These are phyloP conservation scores for Ornithoptera priamus DNA, from an alignment of 2,888 invertebrate genomes.

Conservation along the genomic window DNA sequence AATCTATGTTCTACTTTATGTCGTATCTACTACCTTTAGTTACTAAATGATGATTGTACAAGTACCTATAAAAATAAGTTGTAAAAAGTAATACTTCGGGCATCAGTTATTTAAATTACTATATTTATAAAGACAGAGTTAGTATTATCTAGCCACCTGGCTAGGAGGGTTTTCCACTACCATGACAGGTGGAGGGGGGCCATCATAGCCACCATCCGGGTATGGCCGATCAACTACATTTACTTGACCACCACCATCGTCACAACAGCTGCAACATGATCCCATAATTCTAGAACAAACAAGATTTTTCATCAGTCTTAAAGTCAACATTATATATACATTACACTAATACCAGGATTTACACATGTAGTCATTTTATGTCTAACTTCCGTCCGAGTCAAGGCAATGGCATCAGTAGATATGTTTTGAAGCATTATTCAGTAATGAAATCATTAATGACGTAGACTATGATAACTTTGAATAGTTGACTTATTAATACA, in stretches of 20 bases:
- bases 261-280: slow-evolving; percentile 47
- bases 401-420: too few relatives aligned
- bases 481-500: too few relatives aligned
- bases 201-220: slow-evolving; percentile 18
- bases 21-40: not conserved
- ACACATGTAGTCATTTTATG: too few relatives aligned
- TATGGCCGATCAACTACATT: slow-evolving; percentile 44
- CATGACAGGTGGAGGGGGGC: slow-evolving; percentile 21
- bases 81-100: not conserved
- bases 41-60: not conserved
- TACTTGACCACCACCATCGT: slow-evolving; percentile 41
- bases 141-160: slow-evolving; percentile 45
- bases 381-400: too few relatives aligned
- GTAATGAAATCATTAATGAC: not conserved
- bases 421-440: not conserved
- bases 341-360: not conserved
- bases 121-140: not conserved
- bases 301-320: not conserved
- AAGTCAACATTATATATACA: not conserved
- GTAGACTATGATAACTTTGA: not conserved
- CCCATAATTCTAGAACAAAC: slow-evolving; percentile 45
- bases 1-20: not conserved
- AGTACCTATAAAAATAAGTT: not conserved
- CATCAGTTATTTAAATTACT: not conserved
- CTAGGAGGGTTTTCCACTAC: slow-evolving; percentile 41